A percentile compares a stretch with the other conserved stretches of the same genome.
Evolutionary conservation across 2,113 vertebrate genomes (phyloP).

Genomic region (Neoarius graeffei): DNA sequence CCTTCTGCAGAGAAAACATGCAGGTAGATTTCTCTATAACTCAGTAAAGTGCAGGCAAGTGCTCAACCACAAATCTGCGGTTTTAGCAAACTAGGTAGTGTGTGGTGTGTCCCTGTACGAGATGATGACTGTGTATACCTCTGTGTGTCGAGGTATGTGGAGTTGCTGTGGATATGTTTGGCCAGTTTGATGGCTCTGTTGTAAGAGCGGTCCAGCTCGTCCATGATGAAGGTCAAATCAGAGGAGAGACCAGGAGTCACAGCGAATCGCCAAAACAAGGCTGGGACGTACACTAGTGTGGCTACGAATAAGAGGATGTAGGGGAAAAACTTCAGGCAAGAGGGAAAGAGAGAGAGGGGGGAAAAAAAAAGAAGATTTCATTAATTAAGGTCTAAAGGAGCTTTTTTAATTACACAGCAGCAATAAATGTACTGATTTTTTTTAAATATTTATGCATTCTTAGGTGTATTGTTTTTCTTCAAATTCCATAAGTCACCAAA

Average conservation of each 20-base stretch:
- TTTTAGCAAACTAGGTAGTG: not conserved
- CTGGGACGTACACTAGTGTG: conserved; percentile 83
- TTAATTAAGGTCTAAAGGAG: not conserved
- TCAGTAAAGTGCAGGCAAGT: not conserved
- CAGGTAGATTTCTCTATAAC: not conserved
- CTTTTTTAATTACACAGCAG: not conserved
- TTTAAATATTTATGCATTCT: not conserved
- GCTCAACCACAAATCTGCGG: not conserved
- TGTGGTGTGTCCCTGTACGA: not conserved
- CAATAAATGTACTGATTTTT: not conserved
- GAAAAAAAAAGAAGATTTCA: not conserved
- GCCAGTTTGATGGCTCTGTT: conserved; percentile 88
- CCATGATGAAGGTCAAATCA: conserved; percentile 92
- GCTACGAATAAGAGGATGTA: conserved; percentile 89
- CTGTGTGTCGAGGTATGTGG: not conserved
- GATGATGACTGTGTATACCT: not conserved
- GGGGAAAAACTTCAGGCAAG: conserved; percentile 84
- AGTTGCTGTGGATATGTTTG: conserved; percentile 65
- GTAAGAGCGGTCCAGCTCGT: conserved; percentile 90
- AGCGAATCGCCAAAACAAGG: conserved; percentile 87
- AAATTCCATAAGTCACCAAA: not conserved
- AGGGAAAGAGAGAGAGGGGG: not conserved
- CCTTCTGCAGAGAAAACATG: not conserved
- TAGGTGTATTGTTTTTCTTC: too few species aligned
- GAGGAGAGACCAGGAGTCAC: conserved; percentile 85